These are phyloP conservation scores for Pseudonaja textilis DNA, from an alignment of 2,113 vertebrate genomes.

Conservation along the genomic window DNA sequence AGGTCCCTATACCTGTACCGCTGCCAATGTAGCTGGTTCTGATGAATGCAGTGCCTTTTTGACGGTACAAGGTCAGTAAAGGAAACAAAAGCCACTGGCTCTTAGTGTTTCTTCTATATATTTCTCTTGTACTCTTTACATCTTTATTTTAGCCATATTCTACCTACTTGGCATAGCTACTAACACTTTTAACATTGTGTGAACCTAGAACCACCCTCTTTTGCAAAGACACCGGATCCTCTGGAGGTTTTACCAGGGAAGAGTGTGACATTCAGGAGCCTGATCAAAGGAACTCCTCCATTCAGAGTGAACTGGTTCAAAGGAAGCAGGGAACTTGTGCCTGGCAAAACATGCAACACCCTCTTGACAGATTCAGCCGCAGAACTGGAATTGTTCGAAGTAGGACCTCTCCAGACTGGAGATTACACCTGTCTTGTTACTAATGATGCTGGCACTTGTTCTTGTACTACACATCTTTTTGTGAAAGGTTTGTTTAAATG, in stretches of 20 bases:
- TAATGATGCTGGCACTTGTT: conserved; percentile 93
- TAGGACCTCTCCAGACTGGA: conserved; percentile 80
- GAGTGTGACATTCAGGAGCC: conserved; percentile 80
- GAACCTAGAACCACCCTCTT: conserved; percentile 89
- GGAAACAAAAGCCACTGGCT: not conserved
- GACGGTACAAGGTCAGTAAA: conserved; percentile 91
- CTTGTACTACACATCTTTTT: conserved; percentile 82
- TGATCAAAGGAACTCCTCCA: conserved; percentile 90
- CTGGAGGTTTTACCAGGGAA: conserved; percentile 86
- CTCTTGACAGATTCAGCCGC: conserved; percentile 80
- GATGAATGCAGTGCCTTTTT: conserved; percentile 84
- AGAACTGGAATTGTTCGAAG: conserved; percentile 78
- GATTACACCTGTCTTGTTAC: conserved; percentile 93
- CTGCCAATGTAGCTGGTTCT: conserved; percentile 85
- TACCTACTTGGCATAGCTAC: not conserved
- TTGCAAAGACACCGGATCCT: conserved; percentile 88
- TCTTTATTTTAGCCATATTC: conserved; percentile 27
- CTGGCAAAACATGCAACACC: conserved; percentile 79
- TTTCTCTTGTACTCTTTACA: not conserved
- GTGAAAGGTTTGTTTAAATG: conserved; percentile 87
- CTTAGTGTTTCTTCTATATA: conserved; percentile 32
- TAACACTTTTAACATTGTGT: conserved; percentile 11
- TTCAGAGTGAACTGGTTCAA: conserved; percentile 93
- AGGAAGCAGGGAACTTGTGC: conserved; percentile 84
- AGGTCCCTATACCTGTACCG: conserved; percentile 86